Base-by-base conservation (phyloP, 1,140 invertebrate genomes). In the Pseudomyrmex flavicornis region DNA sequence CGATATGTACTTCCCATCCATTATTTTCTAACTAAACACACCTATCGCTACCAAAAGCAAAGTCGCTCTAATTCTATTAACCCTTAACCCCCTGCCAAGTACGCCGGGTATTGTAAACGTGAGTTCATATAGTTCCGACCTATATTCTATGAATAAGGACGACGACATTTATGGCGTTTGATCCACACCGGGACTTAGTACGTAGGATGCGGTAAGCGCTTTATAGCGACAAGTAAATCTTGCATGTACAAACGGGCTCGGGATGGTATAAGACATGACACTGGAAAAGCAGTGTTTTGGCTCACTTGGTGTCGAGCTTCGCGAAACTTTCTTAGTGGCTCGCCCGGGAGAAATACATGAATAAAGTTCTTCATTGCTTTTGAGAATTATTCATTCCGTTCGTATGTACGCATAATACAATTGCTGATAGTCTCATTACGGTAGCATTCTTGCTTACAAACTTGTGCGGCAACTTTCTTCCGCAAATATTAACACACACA, bases 211-310 rank as follows among this genome's bases (percentile, higher is more conserved):
- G 17, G 73, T 85, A 83, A 88, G 84, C 83, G 70, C 68, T 85
- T 88, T 79, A 79, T 76, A 68, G 54, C n/a, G 54, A 76, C 73
- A 76, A 82, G 44, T 83, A 77, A 88, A 89, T 62, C 74, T 75
- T 77, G 72, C 58, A 73, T 58, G 44, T 74, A 79, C 63, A 76
- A 77, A 46, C 46, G 22, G 35, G 66, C 35, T 52, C 13, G 54
- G n/a, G 46, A 35, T 52, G 59, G 52, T 62, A 65, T 54, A 46
- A 59, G 66, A 59, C 62, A 63, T 22, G 66, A 69, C 35, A 63
- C 9, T 20, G 61, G 35, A 69, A 62, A 52, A 46, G 63, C 13
- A 85, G 35, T 48, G 63, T 48, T 76, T 63, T 70, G 68, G 59
- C 20, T 68, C 56, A 73, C 58, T 48, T 35, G 13, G 54, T 22